phyloP scores from a whole-genome alignment of 2,113 vertebrate genomes.

The Strix uralensis region DNA sequence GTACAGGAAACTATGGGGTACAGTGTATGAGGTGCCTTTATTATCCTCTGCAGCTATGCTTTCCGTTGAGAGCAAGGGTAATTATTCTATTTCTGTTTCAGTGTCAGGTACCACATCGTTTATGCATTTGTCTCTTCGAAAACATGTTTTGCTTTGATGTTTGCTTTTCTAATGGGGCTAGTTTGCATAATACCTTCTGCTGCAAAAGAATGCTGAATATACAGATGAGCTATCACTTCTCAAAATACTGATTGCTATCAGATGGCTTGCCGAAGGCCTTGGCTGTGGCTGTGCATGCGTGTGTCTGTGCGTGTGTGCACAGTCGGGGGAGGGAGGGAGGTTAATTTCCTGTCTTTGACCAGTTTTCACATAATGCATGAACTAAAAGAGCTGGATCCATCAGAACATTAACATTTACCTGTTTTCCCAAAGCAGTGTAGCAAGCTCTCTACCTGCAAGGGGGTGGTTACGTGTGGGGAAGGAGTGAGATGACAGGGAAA shows the following conservation, averaged over 20 bases:
- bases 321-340: neutral
- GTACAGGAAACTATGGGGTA: neutral
- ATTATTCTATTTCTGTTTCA: constrained; percentile 52
- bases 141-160: constrained; percentile 64
- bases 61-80: constrained; percentile 26
- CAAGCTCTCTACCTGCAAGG: neutral
- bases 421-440: neutral
- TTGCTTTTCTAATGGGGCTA: constrained; percentile 62
- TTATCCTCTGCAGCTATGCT: constrained; percentile 52
- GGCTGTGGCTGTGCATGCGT: constrained; percentile 50
- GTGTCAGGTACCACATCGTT: constrained; percentile 51
- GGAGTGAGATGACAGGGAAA: neutral
- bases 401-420: neutral
- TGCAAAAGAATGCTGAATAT: constrained; percentile 65
- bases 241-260: constrained; percentile 70
- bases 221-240: constrained; percentile 68
- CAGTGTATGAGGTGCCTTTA: neutral
- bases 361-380: constrained; percentile 35
- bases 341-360: constrained; percentile 55
- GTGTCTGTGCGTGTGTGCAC: constrained; percentile 47
- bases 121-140: constrained; percentile 47
- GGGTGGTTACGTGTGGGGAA: neutral
- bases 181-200: constrained; percentile 64
- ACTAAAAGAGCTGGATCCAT: neutral
- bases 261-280: constrained; percentile 65